A percentile compares a stretch with the other conserved stretches of the same genome.
Conservation (phyloP, 2,113 vertebrate species). For the Percina caprodes region DNA sequence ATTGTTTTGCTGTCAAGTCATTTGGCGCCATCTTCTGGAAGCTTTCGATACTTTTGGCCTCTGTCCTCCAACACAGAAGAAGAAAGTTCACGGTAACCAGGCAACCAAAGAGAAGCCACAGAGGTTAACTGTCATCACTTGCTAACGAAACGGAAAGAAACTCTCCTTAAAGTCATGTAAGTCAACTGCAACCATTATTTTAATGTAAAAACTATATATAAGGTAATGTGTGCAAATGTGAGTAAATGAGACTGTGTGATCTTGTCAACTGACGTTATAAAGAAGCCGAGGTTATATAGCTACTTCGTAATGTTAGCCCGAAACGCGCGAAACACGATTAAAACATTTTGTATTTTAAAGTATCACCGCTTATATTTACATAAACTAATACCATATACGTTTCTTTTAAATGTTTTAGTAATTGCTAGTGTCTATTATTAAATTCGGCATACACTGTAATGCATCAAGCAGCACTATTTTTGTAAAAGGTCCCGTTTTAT, state of each 20-base stretch:
- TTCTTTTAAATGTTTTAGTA: accelerated
- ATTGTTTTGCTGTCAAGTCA: background rate
- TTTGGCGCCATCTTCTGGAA: conserved; percentile 24
- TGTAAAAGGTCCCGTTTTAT: background rate
- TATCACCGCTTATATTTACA: too few species aligned
- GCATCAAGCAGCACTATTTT: background rate
- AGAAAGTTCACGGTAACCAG: conserved; percentile 37
- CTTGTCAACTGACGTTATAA: background rate
- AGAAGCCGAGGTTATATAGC: background rate
- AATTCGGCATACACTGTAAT: background rate
- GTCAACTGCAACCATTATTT: background rate
- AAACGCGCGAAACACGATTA: background rate
- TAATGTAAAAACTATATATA: background rate
- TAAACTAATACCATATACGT: accelerated
- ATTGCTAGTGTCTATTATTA: accelerated
- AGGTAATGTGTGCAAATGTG: background rate
- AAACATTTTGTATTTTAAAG: background rate
- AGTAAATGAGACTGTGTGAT: background rate
- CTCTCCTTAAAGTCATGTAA: background rate
- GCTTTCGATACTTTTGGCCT: too few species aligned
- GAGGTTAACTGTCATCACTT: background rate
- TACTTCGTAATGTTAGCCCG: background rate
- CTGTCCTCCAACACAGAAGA: conserved; percentile 28
- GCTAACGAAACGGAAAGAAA: background rate
- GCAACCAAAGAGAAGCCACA: conserved; percentile 34